Conservation (phyloP, 2,888 invertebrate genomes). For the Agrotis exclamationis region DNA sequence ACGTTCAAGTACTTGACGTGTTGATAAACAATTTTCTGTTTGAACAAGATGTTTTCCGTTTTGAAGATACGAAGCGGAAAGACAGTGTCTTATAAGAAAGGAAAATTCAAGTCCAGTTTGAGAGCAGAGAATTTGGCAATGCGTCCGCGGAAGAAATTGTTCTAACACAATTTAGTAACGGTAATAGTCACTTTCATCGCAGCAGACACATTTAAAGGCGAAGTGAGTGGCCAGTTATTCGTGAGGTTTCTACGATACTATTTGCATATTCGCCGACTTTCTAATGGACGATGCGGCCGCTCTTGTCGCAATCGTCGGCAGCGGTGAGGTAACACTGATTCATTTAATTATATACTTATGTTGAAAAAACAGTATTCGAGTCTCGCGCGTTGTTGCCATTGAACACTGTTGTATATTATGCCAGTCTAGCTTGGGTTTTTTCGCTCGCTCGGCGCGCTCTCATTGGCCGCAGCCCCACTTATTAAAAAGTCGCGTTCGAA, state of each 20-base stretch:
- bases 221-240: slow-evolving; percentile 91
- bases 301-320: slow-evolving; percentile 89
- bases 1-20: slow-evolving; percentile 75
- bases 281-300: slow-evolving; percentile 90
- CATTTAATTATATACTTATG: slow-evolving; percentile 86
- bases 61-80: slow-evolving; percentile 68
- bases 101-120: slow-evolving; percentile 60
- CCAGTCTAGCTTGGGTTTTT: slow-evolving; percentile 77
- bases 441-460: slow-evolving; percentile 72
- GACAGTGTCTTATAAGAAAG: slow-evolving; percentile 64
- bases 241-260: slow-evolving; percentile 91
- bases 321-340: slow-evolving; percentile 89
- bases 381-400: slow-evolving; percentile 83
- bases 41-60: slow-evolving; percentile 77
- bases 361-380: slow-evolving; percentile 81
- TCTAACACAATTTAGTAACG: slow-evolving; percentile 89
- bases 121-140: slow-evolving; percentile 77
- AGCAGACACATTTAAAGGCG: slow-evolving; percentile 89
- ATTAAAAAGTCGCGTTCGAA: slow-evolving; percentile 78
- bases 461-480: slow-evolving; percentile 75
- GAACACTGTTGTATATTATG: slow-evolving; percentile 74
- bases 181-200: slow-evolving; percentile 90
- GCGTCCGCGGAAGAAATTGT: slow-evolving; percentile 82
- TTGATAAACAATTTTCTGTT: slow-evolving; percentile 81
- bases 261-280: slow-evolving; percentile 91